A percentile compares a stretch with the other conserved stretches of the same genome.
Conservation (phyloP, 2,888 invertebrate genomes). For the Ormyrus rosae region DNA sequence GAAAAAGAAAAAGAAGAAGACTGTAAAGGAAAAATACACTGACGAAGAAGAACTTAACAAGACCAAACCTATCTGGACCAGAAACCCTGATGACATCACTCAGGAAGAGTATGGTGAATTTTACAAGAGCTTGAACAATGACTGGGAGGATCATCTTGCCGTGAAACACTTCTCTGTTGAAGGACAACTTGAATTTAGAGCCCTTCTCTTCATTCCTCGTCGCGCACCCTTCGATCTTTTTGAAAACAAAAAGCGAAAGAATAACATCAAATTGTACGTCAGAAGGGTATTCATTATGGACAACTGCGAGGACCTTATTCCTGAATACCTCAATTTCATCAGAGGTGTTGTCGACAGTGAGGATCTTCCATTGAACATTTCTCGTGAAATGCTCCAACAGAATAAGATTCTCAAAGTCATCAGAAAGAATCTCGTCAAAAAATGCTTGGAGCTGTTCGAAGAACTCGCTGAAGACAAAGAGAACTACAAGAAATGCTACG, state of each 20-base stretch:
- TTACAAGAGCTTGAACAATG: constrained; percentile 97
- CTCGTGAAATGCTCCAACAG: constrained; percentile 99
- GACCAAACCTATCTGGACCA: constrained; percentile 98
- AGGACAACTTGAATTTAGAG: constrained; percentile 95
- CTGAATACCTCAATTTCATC: constrained; percentile 97
- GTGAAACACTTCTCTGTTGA: constrained; percentile 97
- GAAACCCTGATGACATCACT: constrained; percentile 97
- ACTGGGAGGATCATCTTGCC: constrained; percentile 98
- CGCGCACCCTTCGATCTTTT: constrained; percentile 98
- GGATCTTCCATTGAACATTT: constrained; percentile 98
- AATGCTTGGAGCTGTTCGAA: constrained; percentile 97
- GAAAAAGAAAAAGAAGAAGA: constrained; percentile 95
- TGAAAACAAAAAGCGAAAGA: constrained; percentile 98
- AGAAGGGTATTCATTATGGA: constrained; percentile 99
- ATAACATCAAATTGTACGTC: constrained; percentile 98
- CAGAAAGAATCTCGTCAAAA: constrained; percentile 99
- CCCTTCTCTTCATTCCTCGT: constrained; percentile 93
- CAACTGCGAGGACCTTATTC: constrained; percentile 99
- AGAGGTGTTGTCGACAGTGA: constrained; percentile 99
- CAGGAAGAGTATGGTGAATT: constrained; percentile 98
- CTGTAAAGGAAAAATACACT: constrained; percentile 97
- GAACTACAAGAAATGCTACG: constrained; percentile 98
- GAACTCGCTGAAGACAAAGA: constrained; percentile 98
- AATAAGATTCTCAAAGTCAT: constrained; percentile 99
- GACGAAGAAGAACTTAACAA: constrained; percentile 99